Conservation (phyloP, 2,797 vertebrate species). For the Spinus olivaceus region DNA sequence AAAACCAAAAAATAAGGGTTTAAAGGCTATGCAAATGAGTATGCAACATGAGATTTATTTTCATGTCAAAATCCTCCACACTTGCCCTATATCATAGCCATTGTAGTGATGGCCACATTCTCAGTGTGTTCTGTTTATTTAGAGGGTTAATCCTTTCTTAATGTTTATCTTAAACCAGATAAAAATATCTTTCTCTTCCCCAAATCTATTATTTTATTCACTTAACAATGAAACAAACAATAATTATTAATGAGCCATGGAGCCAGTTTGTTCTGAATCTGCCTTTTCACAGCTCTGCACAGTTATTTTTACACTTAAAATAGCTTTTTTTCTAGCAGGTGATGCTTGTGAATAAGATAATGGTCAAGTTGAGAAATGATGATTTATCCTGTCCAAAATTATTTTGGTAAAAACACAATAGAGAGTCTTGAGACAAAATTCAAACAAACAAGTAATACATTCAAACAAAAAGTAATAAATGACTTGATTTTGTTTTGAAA, state of each 20-base stretch:
- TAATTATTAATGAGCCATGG: not conserved
- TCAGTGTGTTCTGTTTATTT: not conserved
- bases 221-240: not conserved
- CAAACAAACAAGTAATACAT: not conserved
- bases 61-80: not conserved
- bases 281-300: not conserved
- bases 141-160: not conserved
- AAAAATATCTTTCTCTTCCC: not conserved
- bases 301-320: not conserved
- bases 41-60: not conserved
- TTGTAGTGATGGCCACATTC: accelerated
- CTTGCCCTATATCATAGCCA: not conserved
- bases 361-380: not conserved
- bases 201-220: not conserved
- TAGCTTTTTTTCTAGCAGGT: accelerated
- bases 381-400: not conserved
- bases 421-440: not conserved
- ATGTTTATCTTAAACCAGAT: not conserved
- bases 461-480: not conserved
- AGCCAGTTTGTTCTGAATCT: not conserved
- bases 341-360: not conserved
- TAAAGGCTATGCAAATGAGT: not conserved
- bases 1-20: not conserved
- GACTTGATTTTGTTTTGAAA: not conserved
- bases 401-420: not conserved